These are phyloP conservation scores for Lathamus discolor DNA, from an alignment of 2,113 vertebrate species.

Conservation along the genomic window DNA sequence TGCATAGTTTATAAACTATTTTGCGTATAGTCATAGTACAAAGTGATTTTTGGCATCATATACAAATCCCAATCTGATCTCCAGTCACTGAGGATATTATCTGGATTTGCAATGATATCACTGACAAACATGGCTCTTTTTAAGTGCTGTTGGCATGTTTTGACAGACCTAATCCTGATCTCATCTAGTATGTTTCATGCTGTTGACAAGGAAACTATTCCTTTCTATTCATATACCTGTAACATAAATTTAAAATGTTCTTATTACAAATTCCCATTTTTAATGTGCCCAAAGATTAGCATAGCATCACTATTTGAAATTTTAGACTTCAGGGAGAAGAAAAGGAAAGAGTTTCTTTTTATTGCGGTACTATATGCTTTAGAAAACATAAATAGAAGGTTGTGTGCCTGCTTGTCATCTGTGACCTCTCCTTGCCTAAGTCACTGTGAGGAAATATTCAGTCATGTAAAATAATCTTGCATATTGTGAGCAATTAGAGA, in stretches of 20 bases:
- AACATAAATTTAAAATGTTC: neutral
- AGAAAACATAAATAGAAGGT: neutral
- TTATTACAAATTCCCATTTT: neutral
- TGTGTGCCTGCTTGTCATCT: neutral
- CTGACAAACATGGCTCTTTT: neutral
- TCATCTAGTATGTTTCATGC: neutral
- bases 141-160: neutral
- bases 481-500: accelerated
- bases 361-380: neutral
- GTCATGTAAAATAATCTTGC: accelerated
- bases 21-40: neutral
- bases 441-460: neutral
- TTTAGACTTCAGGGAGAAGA: neutral
- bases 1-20: neutral
- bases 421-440: neutral
- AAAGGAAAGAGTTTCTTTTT: neutral
- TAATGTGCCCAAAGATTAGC: neutral
- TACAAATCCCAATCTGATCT: neutral
- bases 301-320: neutral
- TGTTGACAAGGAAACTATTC: neutral
- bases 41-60: neutral
- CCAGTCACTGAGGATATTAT: neutral
- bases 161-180: neutral
- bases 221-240: neutral
- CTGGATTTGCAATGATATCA: neutral